phyloP scores from a whole-genome alignment of 2,113 vertebrate genomes.

The Melanocharis versteri region DNA sequence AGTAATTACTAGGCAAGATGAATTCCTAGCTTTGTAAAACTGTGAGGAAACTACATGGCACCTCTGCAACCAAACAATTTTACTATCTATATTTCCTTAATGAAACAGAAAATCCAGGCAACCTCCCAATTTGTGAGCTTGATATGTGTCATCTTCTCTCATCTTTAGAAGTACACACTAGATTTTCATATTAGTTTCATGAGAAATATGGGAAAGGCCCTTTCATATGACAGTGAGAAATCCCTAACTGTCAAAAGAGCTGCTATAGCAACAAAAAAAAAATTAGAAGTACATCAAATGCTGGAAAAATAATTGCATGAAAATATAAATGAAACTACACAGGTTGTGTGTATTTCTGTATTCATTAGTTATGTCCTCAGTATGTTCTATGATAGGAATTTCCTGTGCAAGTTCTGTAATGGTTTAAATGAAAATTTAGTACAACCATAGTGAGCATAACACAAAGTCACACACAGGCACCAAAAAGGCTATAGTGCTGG shows the following conservation, averaged over 20 bases:
- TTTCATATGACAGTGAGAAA: neutral
- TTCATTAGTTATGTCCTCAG: neutral
- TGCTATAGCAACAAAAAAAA: neutral
- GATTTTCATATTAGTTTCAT: neutral
- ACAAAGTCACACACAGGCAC: neutral
- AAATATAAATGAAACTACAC: neutral
- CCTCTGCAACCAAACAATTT: neutral
- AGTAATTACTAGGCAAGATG: neutral
- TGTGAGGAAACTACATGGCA: neutral
- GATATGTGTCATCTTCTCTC: neutral
- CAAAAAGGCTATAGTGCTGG: neutral
- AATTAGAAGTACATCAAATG: neutral
- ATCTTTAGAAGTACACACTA: neutral
- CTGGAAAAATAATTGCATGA: neutral
- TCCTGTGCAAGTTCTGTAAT: neutral
- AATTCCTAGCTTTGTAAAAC: neutral
- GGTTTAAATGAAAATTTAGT: neutral
- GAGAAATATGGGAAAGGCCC: neutral
- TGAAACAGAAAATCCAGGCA: neutral
- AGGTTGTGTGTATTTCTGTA: neutral
- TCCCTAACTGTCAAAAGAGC: neutral
- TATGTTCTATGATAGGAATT: neutral
- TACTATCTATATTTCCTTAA: neutral
- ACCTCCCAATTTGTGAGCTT: neutral
- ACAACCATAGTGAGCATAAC: neutral